Percentiles rank a stretch among this genome's conserved stretches.
Evolutionary conservation across 2,888 invertebrate species (phyloP).

Genomic region (Andrena minutula): DNA sequence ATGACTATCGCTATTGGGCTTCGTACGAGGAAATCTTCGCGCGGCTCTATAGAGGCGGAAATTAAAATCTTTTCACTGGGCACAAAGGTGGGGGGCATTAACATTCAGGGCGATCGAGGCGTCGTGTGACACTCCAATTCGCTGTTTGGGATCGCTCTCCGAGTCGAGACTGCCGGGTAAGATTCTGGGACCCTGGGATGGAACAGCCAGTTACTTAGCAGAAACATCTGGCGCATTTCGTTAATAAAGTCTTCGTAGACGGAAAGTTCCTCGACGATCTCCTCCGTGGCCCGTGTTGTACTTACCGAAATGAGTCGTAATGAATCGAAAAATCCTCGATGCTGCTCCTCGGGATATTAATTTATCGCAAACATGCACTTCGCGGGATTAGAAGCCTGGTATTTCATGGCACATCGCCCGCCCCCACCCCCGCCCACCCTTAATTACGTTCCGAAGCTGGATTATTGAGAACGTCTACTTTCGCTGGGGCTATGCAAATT

Average conservation of each 20-base stretch:
- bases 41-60: constrained; percentile 17
- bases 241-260: constrained; percentile 44
- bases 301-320: constrained; percentile 36
- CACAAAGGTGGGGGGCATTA: not conserved
- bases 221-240: constrained; percentile 31
- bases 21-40: constrained; percentile 1
- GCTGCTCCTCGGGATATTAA: constrained; percentile 34
- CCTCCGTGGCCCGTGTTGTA: constrained; percentile 1
- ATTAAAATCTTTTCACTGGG: constrained; percentile 48
- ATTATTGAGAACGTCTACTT: constrained; percentile 46
- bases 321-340: constrained; percentile 47
- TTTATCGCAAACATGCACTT: constrained; percentile 45
- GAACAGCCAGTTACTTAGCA: not conserved
- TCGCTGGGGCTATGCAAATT: constrained; percentile 29
- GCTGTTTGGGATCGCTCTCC: constrained; percentile 10
- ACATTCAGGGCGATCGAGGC: constrained; percentile 6
- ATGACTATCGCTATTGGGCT: constrained; percentile 32
- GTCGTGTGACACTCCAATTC: constrained; percentile 26
- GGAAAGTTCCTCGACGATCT: constrained; percentile 8
- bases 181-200: not conserved
- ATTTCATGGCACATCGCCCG: constrained; percentile 14
- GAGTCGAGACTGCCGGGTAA: not conserved
- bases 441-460: constrained; percentile 33
- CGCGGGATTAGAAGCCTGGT: constrained; percentile 40
- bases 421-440: constrained; percentile 2